Evolutionary conservation across 2,797 vertebrate genomes (phyloP).

Genomic region (Sparidentex hasta): DNA sequence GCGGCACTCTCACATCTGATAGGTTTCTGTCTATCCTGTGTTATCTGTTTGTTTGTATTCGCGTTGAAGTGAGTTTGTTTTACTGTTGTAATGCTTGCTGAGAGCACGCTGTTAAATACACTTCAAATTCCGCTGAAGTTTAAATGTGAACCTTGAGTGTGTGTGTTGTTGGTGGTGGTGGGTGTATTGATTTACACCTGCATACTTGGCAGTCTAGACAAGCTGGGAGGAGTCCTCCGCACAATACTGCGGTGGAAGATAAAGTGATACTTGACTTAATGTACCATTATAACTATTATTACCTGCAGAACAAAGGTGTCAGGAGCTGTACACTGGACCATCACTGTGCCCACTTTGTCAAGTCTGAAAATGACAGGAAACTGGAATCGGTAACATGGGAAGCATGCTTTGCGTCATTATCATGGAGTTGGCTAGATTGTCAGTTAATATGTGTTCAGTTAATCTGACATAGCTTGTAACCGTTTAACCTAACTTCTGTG

Average conservation of each 20-base stretch:
- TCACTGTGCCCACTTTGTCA: conserved; percentile 19
- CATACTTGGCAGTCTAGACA: conserved; percentile 75
- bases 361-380: conserved; percentile 6
- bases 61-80: conserved; percentile 36
- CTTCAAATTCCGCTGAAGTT: conserved; percentile 50
- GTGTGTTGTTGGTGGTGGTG: neutral
- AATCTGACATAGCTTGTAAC: neutral
- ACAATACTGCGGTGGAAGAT: conserved; percentile 47
- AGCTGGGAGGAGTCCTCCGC: conserved; percentile 45
- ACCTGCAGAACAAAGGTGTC: conserved; percentile 44
- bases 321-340: conserved; percentile 25
- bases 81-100: conserved; percentile 35
- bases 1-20: neutral
- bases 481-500: neutral
- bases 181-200: conserved; percentile 74
- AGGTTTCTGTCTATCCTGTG: neutral
- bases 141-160: conserved; percentile 37
- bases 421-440: neutral
- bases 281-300: conserved; percentile 50
- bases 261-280: conserved; percentile 46
- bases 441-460: neutral
- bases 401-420: neutral
- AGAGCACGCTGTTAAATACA: conserved; percentile 13
- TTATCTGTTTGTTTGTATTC: conserved; percentile 45
- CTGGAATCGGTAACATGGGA: neutral